Conservation (phyloP, 2,113 vertebrate species). For the Petroica traversi region DNA sequence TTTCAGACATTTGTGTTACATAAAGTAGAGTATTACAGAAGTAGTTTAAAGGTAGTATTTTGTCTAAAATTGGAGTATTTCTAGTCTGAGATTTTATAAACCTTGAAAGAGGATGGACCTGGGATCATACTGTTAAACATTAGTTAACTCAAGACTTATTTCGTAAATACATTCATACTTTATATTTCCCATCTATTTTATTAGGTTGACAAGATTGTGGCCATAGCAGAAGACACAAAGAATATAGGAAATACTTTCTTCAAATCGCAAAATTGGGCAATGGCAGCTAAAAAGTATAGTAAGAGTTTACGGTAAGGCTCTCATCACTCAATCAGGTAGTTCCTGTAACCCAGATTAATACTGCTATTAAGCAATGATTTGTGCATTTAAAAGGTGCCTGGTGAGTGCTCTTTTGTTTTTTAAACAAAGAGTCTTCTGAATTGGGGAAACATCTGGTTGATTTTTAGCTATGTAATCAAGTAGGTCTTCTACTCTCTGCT, state of each 20-base stretch:
- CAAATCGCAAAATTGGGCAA: slow-evolving; percentile 91
- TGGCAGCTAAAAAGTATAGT: slow-evolving; percentile 88
- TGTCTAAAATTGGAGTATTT: neutral
- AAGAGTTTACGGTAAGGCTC: slow-evolving; percentile 89
- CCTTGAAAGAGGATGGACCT: neutral
- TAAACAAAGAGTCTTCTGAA: neutral
- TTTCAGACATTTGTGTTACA: neutral
- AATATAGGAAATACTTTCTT: slow-evolving; percentile 94
- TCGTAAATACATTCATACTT: neutral
- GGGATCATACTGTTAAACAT: neutral
- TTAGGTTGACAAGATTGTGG: slow-evolving; percentile 86
- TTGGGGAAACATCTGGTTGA: neutral
- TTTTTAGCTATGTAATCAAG: neutral
- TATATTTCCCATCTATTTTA: slow-evolving; percentile 52
- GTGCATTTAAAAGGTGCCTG: neutral
- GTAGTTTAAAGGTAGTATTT: neutral
- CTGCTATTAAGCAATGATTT: neutral
- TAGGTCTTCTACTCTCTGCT: neutral
- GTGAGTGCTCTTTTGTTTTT: neutral
- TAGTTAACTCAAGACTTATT: neutral
- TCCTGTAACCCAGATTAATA: neutral
- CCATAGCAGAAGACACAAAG: slow-evolving; percentile 90
- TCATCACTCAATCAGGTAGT: neutral
- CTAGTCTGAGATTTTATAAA: neutral
- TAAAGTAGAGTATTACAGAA: neutral